phyloP scores from a whole-genome alignment of 2,888 invertebrate species.

The Julus scandinavius region DNA sequence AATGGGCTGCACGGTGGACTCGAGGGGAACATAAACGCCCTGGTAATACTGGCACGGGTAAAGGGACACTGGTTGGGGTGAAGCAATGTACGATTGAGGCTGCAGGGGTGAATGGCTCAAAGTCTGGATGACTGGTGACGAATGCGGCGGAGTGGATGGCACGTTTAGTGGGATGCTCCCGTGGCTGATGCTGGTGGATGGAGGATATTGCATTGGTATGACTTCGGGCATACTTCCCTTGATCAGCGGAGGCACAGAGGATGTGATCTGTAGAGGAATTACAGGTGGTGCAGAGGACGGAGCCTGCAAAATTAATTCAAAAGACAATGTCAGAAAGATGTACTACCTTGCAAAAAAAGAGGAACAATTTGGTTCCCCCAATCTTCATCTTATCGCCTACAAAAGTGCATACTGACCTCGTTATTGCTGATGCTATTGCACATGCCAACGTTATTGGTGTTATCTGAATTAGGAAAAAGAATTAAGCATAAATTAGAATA shows the following conservation, averaged over 20 bases:
- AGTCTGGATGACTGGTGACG: background rate
- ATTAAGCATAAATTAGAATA: background rate
- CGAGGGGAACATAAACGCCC: conserved; percentile 47
- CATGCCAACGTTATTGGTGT: background rate
- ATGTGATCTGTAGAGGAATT: background rate
- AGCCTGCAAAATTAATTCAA: background rate
- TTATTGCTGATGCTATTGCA: background rate
- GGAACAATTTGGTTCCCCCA: background rate
- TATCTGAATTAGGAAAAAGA: background rate
- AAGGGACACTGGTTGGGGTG: conserved; percentile 50
- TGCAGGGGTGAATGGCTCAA: background rate
- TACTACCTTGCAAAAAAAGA: background rate
- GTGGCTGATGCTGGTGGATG: background rate
- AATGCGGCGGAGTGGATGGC: background rate
- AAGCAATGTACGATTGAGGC: background rate
- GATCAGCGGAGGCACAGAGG: background rate
- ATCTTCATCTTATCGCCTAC: background rate
- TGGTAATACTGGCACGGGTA: conserved; percentile 51
- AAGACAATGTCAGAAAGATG: background rate
- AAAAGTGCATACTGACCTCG: background rate
- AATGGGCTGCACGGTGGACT: conserved; percentile 49
- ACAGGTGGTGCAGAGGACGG: background rate
- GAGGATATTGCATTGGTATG: background rate
- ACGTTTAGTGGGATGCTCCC: background rate
- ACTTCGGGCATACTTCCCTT: background rate